Base-by-base conservation (phyloP, 1,140 invertebrate genomes). In the Drosophila pruinosa region DNA sequence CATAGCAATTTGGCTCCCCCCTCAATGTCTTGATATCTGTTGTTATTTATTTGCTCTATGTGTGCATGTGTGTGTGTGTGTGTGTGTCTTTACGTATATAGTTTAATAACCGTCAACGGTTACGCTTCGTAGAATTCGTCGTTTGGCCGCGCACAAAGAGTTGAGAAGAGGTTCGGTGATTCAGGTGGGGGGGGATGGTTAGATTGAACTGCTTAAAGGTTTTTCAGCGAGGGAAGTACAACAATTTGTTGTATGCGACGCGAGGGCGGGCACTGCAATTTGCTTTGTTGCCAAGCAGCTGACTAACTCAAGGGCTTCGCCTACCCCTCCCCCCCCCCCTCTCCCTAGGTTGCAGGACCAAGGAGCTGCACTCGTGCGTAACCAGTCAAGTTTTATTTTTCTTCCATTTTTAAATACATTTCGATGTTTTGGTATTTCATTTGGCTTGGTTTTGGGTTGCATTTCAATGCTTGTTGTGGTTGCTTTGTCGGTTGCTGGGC, bases 41-140 rank as follows among this genome's bases (percentile, higher is more conserved):
- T 75, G 72, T 53, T 57, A 26, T 19, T 54, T 65, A 61, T 45
- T 36, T 68, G 4, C 64, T 57, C 24, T 48, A 10, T 36, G 19
- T 52, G 28, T 2, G 14, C 10, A 14, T 31, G 7, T 36, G 3
- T 15, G 19, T 41, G 22, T 26, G 39, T 26, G 4, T 41, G 14
- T 38, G 19, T 31, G 4, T 62, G 48, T 19, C 43, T 75, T 48
- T 68, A 68, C 48, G 34, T 56, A 72, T 68, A 70, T 72, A 78
- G 75, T 83, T 83, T 85, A 79, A 79, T 83, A 83, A 83, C 80
- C 75, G 80, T 83, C 80, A 76, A 65, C 75, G 72, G 80, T 85
- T 83, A 61, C 72, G 80, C 80, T 59, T 76, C 61, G 59, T 31
- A 64, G 59, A 64, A 78, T 73, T 48, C 75, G 75, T 71, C 75